Base-by-base conservation (phyloP, 2,797 vertebrate species). In the Acrocephalus scirpaceus region DNA sequence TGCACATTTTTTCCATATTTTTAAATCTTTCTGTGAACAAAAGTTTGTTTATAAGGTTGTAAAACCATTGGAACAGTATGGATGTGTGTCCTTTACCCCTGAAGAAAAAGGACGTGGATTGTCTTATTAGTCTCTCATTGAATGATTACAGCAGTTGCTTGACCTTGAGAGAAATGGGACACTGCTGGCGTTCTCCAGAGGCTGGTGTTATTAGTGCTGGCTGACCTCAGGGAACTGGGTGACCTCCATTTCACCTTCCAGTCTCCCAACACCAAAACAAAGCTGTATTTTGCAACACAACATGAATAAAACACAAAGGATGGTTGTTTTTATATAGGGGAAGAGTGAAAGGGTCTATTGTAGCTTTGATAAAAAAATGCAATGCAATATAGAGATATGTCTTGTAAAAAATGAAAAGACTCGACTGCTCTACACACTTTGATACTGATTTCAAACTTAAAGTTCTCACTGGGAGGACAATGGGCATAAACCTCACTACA, bases 171-270 rank as follows among this genome's bases (percentile, higher is more conserved):
- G 91, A 82, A 92, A 53, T 4, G 30, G 86, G 92, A 95, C 73
- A 8, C 69, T 82, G 86, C 51, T 14, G 45, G 78, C 0, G 0
- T 89, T 96, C 95, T 96, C 88, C 76, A 89, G 90, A 84, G 84
- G 69, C 84, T 88, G 89, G 84, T 66, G 64, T 90, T 96, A 97
- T 96, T 89, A 92, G 87, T 83, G 78, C 69, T 73, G 26, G 34
- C 60, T 92, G 88, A 89, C 76, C 87, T 94, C 65, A 0, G 91
- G 92, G 91, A 94, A 29, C 83, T 61, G 40, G 38, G 19, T 90
- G 79, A 95, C 94, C 93, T 97, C 89, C 72, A 76, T 81, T 76
- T 96, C 86, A 96, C 89, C 93, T 73, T 95, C 54, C 87, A 69
- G 64, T 96, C 42, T 90, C 23, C 74, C 88, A 89, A 58, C 48